Evolutionary conservation across 1,140 invertebrate genomes (phyloP).

Genomic region (Cydia fagiglandana): DNA sequence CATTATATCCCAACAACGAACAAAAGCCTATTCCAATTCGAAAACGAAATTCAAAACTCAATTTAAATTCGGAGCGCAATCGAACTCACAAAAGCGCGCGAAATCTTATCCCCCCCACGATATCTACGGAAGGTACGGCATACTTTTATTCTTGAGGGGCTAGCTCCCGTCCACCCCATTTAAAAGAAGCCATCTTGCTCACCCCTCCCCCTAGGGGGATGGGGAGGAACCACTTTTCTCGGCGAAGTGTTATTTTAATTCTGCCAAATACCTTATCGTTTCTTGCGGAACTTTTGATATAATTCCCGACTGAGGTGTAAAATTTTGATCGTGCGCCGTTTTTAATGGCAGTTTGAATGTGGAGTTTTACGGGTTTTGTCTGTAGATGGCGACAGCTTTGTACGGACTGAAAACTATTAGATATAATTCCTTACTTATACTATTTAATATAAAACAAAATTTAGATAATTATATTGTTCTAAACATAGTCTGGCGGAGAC

Average conservation of each 20-base stretch:
- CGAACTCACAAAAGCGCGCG: conserved; percentile 52
- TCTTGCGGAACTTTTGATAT: conserved; percentile 75
- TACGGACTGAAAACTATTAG: not conserved
- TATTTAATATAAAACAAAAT: too few relatives aligned
- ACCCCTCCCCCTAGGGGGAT: conserved; percentile 51
- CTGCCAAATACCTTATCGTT: conserved; percentile 77
- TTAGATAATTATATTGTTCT: too few relatives aligned
- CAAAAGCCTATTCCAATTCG: conserved; percentile 41
- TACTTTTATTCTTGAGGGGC: conserved; percentile 75
- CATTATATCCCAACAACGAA: conserved; percentile 28
- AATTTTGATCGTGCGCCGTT: conserved; percentile 36
- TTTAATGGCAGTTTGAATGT: conserved; percentile 2
- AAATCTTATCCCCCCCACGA: conserved; percentile 53
- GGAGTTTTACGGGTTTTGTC: conserved; percentile 12
- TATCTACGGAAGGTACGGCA: conserved; percentile 61
- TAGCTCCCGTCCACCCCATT: conserved; percentile 67
- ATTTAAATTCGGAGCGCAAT: conserved; percentile 60
- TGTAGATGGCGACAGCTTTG: not conserved
- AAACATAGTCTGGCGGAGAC: too few relatives aligned
- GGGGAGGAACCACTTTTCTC: conserved; percentile 64
- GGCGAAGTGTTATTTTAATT: conserved; percentile 77
- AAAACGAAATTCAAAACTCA: conserved; percentile 58
- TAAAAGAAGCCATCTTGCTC: conserved; percentile 76
- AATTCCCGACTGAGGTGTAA: conserved; percentile 71
- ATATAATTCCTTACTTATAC: too few relatives aligned